Percentiles rank a stretch among this genome's conserved stretches.
These are phyloP conservation scores for Dryadula phaetusa DNA, from an alignment of 2,888 invertebrate genomes.

Conservation along the genomic window DNA sequence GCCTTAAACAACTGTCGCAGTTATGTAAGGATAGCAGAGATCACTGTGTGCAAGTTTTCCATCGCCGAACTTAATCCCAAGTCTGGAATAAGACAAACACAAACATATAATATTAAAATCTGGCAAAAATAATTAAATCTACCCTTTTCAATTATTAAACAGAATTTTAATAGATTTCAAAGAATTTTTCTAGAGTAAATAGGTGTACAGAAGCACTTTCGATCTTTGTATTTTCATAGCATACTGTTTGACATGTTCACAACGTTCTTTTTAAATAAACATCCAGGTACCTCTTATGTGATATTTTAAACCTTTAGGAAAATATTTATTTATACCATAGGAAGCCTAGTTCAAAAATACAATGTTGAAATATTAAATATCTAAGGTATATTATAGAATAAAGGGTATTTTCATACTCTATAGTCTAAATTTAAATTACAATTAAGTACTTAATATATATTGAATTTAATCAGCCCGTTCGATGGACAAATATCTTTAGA, in stretches of 20 bases:
- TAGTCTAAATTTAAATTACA: conserved; percentile 1
- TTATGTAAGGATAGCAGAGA: too few species aligned
- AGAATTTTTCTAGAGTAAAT: neutral
- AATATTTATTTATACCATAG: conserved; percentile 13
- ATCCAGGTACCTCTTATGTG: conserved; percentile 9
- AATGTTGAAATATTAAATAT: neutral
- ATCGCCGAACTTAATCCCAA: too few species aligned
- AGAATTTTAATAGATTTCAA: neutral
- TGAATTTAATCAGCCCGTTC: conserved; percentile 37
- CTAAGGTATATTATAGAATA: neutral
- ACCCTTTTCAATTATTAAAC: too few species aligned
- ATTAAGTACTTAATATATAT: conserved; percentile 22
- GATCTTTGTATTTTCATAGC: conserved; percentile 10
- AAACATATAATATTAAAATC: too few species aligned
- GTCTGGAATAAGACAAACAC: too few species aligned
- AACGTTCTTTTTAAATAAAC: conserved; percentile 21
- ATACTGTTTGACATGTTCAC: conserved; percentile 8
- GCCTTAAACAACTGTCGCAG: too few species aligned
- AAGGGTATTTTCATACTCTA: neutral
- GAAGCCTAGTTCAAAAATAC: neutral
- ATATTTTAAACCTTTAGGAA: conserved; percentile 15
- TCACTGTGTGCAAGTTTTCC: too few species aligned
- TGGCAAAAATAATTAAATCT: too few species aligned
- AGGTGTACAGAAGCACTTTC: neutral
- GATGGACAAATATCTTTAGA: conserved; percentile 28